Evolutionary conservation across 1,140 invertebrate genomes (phyloP).

Genomic region (Anastrepha ludens): DNA sequence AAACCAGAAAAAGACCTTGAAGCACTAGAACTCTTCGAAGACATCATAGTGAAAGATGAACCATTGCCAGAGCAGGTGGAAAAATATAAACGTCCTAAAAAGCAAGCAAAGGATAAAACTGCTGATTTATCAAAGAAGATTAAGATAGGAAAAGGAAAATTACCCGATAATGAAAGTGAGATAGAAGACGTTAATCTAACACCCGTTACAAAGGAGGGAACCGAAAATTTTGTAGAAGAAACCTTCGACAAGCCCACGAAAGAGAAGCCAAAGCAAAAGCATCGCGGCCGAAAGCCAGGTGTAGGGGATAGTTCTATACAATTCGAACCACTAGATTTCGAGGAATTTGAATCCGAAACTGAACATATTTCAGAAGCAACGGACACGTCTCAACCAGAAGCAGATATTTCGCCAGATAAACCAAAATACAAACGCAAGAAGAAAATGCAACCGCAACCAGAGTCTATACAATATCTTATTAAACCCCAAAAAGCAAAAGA

Average conservation of each 20-base stretch:
- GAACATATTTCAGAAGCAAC: slow-evolving; percentile 58
- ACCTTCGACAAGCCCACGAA: slow-evolving; percentile 60
- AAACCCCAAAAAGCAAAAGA: slow-evolving; percentile 59
- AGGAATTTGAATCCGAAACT: slow-evolving; percentile 55
- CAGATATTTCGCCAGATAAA: slow-evolving; percentile 54
- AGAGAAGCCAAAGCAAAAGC: slow-evolving; percentile 62
- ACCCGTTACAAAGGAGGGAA: slow-evolving; percentile 65
- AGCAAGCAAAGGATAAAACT: slow-evolving; percentile 58
- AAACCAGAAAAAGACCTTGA: slow-evolving; percentile 63
- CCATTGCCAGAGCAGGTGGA: slow-evolving; percentile 56
- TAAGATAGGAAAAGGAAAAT: slow-evolving; percentile 65
- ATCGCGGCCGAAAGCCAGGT: slow-evolving; percentile 58
- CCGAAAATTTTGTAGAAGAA: slow-evolving; percentile 63
- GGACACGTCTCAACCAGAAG: neutral
- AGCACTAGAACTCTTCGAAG: slow-evolving; percentile 62
- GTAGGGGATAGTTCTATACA: slow-evolving; percentile 56
- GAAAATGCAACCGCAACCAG: slow-evolving; percentile 55
- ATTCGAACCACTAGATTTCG: slow-evolving; percentile 58
- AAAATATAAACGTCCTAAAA: slow-evolving; percentile 68
- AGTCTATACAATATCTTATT: slow-evolving; percentile 58
- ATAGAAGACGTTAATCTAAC: slow-evolving; percentile 77
- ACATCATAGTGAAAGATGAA: slow-evolving; percentile 58
- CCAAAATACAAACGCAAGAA: slow-evolving; percentile 61
- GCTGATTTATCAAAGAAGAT: slow-evolving; percentile 61
- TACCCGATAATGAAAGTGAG: slow-evolving; percentile 62